phyloP scores from a whole-genome alignment of 2,888 invertebrate genomes.

The Lamellibrachia columna region DNA sequence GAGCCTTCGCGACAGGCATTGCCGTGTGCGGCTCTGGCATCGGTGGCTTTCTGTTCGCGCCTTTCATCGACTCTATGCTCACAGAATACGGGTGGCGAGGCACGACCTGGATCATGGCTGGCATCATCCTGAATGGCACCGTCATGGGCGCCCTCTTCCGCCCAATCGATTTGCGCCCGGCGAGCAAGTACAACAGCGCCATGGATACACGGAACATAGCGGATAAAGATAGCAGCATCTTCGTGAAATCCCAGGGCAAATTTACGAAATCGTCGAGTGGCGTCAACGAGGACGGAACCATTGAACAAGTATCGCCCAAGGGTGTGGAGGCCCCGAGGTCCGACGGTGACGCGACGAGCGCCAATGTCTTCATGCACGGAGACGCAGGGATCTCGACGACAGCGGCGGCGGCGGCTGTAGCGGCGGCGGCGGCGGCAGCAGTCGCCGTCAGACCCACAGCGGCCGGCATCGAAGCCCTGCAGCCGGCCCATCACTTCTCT shows the following conservation, averaged over 20 bases:
- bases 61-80: constrained; percentile 59
- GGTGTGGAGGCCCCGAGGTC: background rate
- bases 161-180: background rate
- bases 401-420: background rate
- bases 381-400: background rate
- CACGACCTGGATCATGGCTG: background rate
- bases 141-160: background rate
- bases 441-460: background rate
- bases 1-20: constrained; percentile 94
- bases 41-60: constrained; percentile 90
- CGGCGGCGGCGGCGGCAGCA: background rate
- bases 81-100: background rate
- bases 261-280: background rate
- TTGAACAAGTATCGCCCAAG: background rate
- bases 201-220: background rate
- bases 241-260: background rate
- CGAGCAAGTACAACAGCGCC: background rate
- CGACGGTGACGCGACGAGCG: background rate
- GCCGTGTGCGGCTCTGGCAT: constrained; percentile 96
- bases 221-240: background rate
- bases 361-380: background rate
- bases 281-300: background rate
- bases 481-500: background rate
- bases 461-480: background rate
- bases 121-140: background rate